Percentiles rank a stretch among this genome's conserved stretches.
phyloP scores from a whole-genome alignment of 2,797 vertebrate species.

The Anguilla pacifica region DNA sequence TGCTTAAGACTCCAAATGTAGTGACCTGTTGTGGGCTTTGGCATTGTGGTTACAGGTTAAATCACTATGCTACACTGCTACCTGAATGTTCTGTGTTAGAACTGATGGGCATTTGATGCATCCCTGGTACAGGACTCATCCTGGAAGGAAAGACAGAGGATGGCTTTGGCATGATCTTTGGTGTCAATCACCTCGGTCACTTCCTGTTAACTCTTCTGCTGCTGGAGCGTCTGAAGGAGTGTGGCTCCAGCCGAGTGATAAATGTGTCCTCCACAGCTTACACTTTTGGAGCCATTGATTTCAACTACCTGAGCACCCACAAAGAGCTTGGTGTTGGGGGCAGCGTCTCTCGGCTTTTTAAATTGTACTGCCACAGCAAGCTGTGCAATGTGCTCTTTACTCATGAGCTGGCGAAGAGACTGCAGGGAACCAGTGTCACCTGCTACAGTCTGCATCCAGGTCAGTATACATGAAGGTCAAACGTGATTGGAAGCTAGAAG shows the following conservation, averaged over 20 bases:
- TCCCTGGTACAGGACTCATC: conserved; percentile 50
- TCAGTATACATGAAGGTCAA: not conserved
- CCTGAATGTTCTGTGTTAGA: not conserved
- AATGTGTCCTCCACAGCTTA: conserved; percentile 57
- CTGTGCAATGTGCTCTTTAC: conserved; percentile 70
- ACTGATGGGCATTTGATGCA: not conserved
- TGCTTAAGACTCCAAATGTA: not conserved
- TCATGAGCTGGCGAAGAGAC: conserved; percentile 61
- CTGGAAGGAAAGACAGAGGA: conserved; percentile 61
- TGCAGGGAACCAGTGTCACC: conserved; percentile 45
- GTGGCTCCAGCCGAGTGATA: conserved; percentile 61
- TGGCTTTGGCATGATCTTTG: conserved; percentile 67
- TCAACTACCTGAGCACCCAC: conserved; percentile 59
- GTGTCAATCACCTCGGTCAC: conserved; percentile 69
- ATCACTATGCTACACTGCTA: not conserved
- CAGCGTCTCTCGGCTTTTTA: not conserved
- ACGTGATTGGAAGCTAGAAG: too few species aligned
- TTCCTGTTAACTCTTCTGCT: conserved; percentile 69
- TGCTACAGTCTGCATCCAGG: not conserved
- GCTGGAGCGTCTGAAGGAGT: conserved; percentile 60
- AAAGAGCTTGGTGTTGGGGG: conserved; percentile 54
- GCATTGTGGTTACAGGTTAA: not conserved
- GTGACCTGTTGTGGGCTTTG: not conserved
- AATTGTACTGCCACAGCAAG: conserved; percentile 63
- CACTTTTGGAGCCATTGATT: conserved; percentile 59